Evolutionary conservation across 2,113 vertebrate species (phyloP).

Genomic region (Muscicapa adusta): DNA sequence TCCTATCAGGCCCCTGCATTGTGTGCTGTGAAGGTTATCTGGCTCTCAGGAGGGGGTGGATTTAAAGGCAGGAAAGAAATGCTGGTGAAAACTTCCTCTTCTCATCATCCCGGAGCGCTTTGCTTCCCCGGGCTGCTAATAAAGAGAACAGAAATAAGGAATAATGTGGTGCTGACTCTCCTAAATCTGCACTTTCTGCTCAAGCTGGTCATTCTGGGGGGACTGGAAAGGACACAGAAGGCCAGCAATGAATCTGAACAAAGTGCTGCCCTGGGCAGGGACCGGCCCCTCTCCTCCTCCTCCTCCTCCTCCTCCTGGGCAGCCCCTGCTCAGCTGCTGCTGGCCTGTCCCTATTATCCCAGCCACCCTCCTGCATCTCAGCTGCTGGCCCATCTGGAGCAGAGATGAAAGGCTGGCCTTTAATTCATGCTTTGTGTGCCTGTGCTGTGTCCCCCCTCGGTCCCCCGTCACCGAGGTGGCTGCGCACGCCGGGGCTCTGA

Average conservation of each 20-base stretch:
- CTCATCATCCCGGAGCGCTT: background rate
- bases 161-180: rapidly evolving
- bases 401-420: conserved; percentile 63
- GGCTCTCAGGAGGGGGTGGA: background rate
- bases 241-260: conserved; percentile 11
- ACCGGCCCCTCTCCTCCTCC: background rate
- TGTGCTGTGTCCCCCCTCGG: background rate
- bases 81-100: background rate
- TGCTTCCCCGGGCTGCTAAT: background rate
- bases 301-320: background rate
- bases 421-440: conserved; percentile 61
- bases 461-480: background rate
- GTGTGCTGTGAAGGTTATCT: background rate
- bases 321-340: conserved; percentile 26
- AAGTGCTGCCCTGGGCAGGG: background rate
- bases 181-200: background rate
- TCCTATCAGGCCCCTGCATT: background rate
- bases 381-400: conserved; percentile 77
- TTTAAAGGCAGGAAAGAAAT: conserved; percentile 4
- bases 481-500: background rate
- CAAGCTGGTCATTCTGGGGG: background rate
- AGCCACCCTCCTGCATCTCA: conserved; percentile 47
- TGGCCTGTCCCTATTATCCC: background rate
- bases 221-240: rapidly evolving
- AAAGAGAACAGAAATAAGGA: background rate